Percentiles rank a stretch among this genome's conserved stretches.
Evolutionary conservation across 2,113 vertebrate species (phyloP).

Genomic region (Phalacrocorax pelagicus): DNA sequence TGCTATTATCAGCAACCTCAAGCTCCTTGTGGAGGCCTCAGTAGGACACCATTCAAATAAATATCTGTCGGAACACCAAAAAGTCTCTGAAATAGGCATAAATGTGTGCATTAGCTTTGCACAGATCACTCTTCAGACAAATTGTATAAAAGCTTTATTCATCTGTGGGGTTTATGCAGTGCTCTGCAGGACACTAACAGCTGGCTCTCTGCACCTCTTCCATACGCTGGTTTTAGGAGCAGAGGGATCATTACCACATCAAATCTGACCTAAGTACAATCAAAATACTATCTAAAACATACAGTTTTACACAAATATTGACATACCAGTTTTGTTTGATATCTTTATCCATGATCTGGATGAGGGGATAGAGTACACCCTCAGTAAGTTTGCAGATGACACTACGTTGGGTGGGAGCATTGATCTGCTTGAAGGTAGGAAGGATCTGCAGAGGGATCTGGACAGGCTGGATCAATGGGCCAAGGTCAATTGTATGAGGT

Average conservation of each 20-base stretch:
- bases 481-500: fast-evolving
- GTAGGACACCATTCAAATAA: neutral
- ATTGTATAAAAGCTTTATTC: neutral
- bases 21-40: neutral
- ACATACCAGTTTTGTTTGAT: neutral
- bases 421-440: neutral
- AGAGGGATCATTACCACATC: neutral
- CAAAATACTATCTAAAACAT: neutral
- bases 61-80: neutral
- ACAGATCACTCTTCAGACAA: neutral
- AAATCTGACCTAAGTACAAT: neutral
- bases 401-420: fast-evolving
- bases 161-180: neutral
- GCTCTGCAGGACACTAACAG: neutral
- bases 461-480: neutral
- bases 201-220: neutral
- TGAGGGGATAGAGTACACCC: fast-evolving
- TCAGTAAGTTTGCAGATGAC: neutral
- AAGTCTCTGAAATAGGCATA: neutral
- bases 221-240: neutral
- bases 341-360: neutral
- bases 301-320: neutral
- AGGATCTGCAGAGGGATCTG: neutral
- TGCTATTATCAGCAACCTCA: neutral
- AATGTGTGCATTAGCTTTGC: neutral